A percentile compares a stretch with the other conserved stretches of the same genome.
Evolutionary conservation across 2,113 vertebrate genomes (phyloP).

Genomic region (Globicephala melas): DNA sequence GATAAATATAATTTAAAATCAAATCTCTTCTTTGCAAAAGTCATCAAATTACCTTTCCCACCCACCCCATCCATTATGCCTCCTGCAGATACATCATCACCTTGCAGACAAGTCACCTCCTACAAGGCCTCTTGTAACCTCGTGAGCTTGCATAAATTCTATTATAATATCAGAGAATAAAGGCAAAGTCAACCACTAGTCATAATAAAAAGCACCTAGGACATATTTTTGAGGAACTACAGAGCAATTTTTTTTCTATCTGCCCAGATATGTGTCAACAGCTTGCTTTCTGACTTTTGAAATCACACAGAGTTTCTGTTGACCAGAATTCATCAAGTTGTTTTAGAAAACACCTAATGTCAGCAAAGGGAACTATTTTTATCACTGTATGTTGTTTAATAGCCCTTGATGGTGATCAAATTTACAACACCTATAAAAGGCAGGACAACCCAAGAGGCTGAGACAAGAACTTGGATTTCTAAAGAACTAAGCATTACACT

Average conservation of each 20-base stretch:
- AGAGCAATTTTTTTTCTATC: not conserved
- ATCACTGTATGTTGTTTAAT: conserved; percentile 82
- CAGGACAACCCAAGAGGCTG: conserved; percentile 74
- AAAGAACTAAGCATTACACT: conserved; percentile 72
- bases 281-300: conserved; percentile 57
- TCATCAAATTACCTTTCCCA: conserved; percentile 35
- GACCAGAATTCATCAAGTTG: conserved; percentile 76
- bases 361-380: conserved; percentile 84
- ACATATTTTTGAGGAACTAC: not conserved
- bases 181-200: conserved; percentile 13
- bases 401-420: conserved; percentile 80
- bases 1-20: conserved; percentile 33
- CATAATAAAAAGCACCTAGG: not conserved
- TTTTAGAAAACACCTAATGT: conserved; percentile 79
- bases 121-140: conserved; percentile 57
- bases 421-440: conserved; percentile 83
- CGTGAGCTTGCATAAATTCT: conserved; percentile 30
- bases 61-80: conserved; percentile 55
- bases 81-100: conserved; percentile 43
- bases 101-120: conserved; percentile 55
- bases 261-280: conserved; percentile 46
- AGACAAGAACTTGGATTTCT: conserved; percentile 80
- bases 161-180: not conserved
- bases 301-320: conserved; percentile 68
- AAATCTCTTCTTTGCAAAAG: conserved; percentile 31